A percentile compares a stretch with the other conserved stretches of the same genome.
Conservation (phyloP, 2,888 invertebrate genomes). For the Rhaphigaster nebulosa region DNA sequence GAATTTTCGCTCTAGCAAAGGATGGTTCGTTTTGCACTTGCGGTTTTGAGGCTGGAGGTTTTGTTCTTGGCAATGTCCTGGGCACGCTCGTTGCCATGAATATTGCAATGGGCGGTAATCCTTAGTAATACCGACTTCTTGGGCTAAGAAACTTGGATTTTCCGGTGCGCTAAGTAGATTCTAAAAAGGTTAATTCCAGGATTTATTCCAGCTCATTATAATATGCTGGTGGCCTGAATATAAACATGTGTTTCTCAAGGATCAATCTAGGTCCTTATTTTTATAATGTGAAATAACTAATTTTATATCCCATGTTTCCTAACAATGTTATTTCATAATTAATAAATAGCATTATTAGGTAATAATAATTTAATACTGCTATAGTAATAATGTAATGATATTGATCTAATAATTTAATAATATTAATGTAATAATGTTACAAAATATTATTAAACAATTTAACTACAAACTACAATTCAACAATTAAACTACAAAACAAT, state of each 20-base stretch:
- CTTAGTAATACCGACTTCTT: neutral
- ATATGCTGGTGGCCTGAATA: neutral
- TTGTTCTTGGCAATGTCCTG: neutral
- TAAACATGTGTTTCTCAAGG: neutral
- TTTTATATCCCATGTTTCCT: too few species aligned
- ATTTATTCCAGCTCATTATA: neutral
- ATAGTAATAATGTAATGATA: too few species aligned
- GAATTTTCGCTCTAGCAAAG: neutral
- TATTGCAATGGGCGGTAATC: neutral
- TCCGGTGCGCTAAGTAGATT: neutral
- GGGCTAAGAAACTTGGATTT: neutral
- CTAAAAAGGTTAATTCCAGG: neutral
- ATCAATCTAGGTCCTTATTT: too few species aligned
- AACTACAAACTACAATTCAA: too few species aligned
- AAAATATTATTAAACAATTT: too few species aligned
- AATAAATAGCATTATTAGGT: too few species aligned
- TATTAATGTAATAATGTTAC: too few species aligned
- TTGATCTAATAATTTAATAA: too few species aligned
- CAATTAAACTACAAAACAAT: too few species aligned
- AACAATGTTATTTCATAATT: too few species aligned
- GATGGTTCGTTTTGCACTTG: neutral
- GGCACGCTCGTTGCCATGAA: neutral
- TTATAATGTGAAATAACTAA: too few species aligned
- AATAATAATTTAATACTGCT: too few species aligned
- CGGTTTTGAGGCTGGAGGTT: conserved; percentile 8